phyloP scores from a whole-genome alignment of 2,113 vertebrate genomes.

The Syngnathus typhle region DNA sequence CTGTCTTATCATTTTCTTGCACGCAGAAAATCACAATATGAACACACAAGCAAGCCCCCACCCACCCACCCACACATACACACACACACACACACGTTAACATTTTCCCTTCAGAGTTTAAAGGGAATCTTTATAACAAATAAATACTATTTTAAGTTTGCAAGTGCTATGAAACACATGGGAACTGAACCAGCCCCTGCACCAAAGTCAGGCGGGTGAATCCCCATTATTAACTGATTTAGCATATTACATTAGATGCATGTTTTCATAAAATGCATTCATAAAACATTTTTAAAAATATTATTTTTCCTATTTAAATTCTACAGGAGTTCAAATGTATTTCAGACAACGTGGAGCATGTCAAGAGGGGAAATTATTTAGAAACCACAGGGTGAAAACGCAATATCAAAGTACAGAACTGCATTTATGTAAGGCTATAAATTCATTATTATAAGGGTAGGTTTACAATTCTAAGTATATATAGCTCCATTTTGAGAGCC shows the following conservation, averaged over 20 bases:
- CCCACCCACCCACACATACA: background rate
- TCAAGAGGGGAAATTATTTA: background rate
- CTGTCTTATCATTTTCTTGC: conserved; percentile 14
- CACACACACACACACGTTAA: background rate
- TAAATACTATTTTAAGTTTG: background rate
- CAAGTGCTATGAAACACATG: background rate
- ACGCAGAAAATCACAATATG: background rate
- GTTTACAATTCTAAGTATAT: background rate
- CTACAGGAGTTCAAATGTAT: background rate
- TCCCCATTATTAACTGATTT: no score
- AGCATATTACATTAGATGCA: background rate
- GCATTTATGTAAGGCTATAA: background rate
- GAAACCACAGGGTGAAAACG: background rate
- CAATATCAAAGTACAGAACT: background rate
- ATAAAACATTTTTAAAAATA: background rate
- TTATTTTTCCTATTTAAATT: no score
- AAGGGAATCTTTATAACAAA: background rate
- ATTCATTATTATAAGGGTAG: background rate
- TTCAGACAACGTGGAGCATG: background rate
- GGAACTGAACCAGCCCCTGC: background rate
- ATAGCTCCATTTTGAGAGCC: no score
- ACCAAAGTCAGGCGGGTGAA: no score
- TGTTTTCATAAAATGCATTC: background rate
- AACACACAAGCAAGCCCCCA: background rate
- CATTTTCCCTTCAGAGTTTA: background rate